Conservation (phyloP, 1,140 invertebrate species). For the Asbolus verrucosus region DNA sequence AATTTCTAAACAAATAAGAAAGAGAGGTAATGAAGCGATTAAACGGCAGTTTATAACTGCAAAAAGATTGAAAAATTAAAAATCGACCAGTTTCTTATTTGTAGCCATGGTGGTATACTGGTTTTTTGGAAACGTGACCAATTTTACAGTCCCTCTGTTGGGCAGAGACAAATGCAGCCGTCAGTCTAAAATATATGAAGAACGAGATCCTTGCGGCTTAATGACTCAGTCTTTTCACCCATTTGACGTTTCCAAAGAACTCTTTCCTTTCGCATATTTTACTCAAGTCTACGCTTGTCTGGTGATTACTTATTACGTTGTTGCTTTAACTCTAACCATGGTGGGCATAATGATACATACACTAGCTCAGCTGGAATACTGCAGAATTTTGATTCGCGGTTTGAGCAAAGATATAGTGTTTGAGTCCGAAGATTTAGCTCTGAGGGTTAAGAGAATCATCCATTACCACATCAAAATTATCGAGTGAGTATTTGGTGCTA, state of each 20-base stretch:
- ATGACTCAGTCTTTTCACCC: slow-evolving; percentile 15
- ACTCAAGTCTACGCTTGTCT: slow-evolving; percentile 11
- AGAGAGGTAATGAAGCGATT: too few relatives aligned
- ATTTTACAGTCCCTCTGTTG: neutral
- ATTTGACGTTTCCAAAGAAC: slow-evolving; percentile 1
- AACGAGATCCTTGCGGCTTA: slow-evolving; percentile 12
- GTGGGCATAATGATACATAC: slow-evolving; percentile 19
- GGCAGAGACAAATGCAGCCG: neutral
- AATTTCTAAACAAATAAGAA: too few relatives aligned
- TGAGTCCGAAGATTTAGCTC: neutral
- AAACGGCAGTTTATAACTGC: too few relatives aligned
- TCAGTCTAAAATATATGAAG: neutral
- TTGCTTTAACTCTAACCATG: neutral
- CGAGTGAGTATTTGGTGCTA: slow-evolving; percentile 14
- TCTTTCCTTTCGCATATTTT: slow-evolving; percentile 17
- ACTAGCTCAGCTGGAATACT: slow-evolving; percentile 5
- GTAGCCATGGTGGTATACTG: neutral
- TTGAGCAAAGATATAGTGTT: neutral
- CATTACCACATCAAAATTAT: slow-evolving; percentile 15
- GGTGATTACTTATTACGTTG: neutral
- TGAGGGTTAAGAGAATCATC: neutral
- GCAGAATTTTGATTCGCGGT: neutral
- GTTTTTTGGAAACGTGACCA: slow-evolving; percentile 13
- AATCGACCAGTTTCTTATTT: too few relatives aligned
- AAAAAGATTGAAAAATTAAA: too few relatives aligned